These are phyloP conservation scores for Melipona beecheii DNA, from an alignment of 2,888 invertebrate species.

Conservation along the genomic window DNA sequence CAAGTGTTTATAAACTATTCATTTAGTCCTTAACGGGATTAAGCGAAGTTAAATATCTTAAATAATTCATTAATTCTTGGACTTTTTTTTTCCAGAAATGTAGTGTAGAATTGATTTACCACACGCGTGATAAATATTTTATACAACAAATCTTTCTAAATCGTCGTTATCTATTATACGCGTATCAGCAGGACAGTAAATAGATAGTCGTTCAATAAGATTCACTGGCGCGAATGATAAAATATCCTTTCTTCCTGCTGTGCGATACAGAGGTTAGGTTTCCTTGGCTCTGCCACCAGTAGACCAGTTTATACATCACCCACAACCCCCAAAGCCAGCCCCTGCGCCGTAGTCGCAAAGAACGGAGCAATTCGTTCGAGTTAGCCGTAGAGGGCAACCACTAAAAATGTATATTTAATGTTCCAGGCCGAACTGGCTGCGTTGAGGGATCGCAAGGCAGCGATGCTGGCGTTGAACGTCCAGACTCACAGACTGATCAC, in stretches of 20 bases:
- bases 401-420: constrained; percentile 80
- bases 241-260: constrained; percentile 32
- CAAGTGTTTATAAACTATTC: no score
- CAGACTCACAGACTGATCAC: constrained; percentile 86
- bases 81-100: no score
- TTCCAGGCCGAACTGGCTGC: constrained; percentile 88
- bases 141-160: no score
- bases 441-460: constrained; percentile 85
- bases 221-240: constrained; percentile 28
- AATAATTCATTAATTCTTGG: neutral
- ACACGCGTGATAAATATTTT: no score
- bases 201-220: neutral
- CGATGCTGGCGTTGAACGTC: constrained; percentile 87
- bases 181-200: no score
- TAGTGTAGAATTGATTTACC: no score
- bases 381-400: constrained; percentile 73
- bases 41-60: neutral
- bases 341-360: constrained; percentile 51
- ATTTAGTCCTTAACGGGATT: no score
- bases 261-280: constrained; percentile 31
- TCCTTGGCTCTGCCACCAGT: constrained; percentile 55
- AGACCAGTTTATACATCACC: constrained; percentile 72
- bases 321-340: constrained; percentile 62
- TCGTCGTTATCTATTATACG: no score
- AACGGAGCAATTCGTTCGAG: constrained; percentile 79